These are phyloP conservation scores for Hippocampus zosterae DNA, from an alignment of 2,113 vertebrate genomes.

Conservation along the genomic window DNA sequence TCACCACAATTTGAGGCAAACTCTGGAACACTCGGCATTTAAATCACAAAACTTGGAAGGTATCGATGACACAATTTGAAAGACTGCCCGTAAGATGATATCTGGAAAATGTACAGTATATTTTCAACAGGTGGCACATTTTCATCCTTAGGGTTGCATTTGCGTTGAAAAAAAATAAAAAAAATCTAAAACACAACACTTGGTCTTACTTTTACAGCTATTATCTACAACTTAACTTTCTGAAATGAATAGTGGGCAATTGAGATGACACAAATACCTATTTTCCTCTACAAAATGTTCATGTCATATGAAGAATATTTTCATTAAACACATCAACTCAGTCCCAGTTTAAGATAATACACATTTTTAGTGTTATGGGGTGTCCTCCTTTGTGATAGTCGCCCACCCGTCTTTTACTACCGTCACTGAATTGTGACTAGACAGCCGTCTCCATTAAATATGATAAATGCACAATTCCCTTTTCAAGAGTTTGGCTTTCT, in stretches of 20 bases:
- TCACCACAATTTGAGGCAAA: slow-evolving; percentile 22
- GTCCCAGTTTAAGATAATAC: too few species aligned
- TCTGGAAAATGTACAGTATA: slow-evolving; percentile 3
- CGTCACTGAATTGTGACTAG: too few species aligned
- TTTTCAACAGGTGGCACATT: slow-evolving; percentile 1
- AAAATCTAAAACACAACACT: not conserved
- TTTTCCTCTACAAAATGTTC: not conserved
- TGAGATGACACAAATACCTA: not conserved
- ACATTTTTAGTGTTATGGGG: too few species aligned
- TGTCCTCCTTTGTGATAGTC: too few species aligned
- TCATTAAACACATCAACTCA: too few species aligned
- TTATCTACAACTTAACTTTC: not conserved
- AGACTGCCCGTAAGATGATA: slow-evolving; percentile 8
- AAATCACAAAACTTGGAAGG: not conserved
- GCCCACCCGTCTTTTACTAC: too few species aligned
- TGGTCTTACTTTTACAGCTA: not conserved
- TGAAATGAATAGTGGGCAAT: not conserved
- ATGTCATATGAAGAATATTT: not conserved
- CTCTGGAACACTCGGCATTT: slow-evolving; percentile 14
- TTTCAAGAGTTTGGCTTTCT: too few species aligned
- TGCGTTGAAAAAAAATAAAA: not conserved
- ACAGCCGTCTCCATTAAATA: too few species aligned
- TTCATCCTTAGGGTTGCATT: not conserved
- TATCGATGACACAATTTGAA: not conserved
- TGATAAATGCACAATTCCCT: too few species aligned